phyloP scores from a whole-genome alignment of 2,797 vertebrate genomes.

The Sebastes taczanowskii region DNA sequence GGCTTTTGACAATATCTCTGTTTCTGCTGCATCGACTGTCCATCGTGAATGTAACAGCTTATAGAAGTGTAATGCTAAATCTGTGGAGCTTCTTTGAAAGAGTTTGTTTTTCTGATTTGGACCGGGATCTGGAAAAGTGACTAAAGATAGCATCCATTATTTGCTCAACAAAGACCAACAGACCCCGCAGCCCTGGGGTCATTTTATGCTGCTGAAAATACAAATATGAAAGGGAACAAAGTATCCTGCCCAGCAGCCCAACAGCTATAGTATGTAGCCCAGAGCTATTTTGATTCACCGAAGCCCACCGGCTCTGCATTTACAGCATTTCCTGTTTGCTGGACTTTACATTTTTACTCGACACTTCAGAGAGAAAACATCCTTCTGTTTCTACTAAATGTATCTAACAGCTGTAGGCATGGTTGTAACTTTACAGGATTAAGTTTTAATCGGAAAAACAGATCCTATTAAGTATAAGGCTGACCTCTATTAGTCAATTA shows the following conservation, averaged over 20 bases:
- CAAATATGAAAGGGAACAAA: background rate
- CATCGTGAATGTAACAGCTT: no score
- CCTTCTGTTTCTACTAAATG: background rate
- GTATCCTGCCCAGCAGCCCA: background rate
- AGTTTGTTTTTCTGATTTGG: background rate
- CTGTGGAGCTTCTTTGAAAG: no score
- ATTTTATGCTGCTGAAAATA: background rate
- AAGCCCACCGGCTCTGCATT: background rate
- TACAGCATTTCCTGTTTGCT: conserved; percentile 9
- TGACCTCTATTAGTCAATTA: no score
- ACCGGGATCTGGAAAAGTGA: background rate
- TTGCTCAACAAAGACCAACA: background rate
- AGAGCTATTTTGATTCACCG: background rate
- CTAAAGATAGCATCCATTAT: background rate
- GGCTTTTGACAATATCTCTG: background rate
- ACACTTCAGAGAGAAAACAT: background rate
- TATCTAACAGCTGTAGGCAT: background rate
- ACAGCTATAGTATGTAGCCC: background rate
- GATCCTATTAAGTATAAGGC: no score
- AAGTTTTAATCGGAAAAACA: background rate
- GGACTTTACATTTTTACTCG: background rate
- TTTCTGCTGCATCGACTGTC: no score
- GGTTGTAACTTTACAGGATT: background rate
- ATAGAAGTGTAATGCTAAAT: no score
- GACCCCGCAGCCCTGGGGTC: background rate